Percentiles rank a stretch among this genome's conserved stretches.
Conservation (phyloP, 37 sponge, comb jelly and placozoan species). For the Cladorhizidae sp. region DNA sequence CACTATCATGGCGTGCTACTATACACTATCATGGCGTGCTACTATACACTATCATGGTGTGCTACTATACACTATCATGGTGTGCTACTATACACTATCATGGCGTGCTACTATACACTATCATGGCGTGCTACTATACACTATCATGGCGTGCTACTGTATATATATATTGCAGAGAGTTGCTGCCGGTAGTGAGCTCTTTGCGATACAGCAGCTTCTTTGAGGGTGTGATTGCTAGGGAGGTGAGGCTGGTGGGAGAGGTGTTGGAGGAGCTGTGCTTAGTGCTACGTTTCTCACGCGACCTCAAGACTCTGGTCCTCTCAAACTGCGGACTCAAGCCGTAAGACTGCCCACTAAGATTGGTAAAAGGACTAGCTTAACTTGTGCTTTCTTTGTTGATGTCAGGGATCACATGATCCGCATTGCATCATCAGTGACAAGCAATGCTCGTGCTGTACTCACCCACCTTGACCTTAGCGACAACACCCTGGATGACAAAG, state of each 20-base stretch:
- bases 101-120: too few species aligned
- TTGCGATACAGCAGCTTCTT: conserved; percentile 73
- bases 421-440: conserved; percentile 42
- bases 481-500: conserved; percentile 72
- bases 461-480: conserved; percentile 71
- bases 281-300: conserved; percentile 31
- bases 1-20: too few species aligned
- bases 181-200: conserved; percentile 67
- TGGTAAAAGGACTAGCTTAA: not conserved
- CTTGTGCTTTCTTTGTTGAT: not conserved
- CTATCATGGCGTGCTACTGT: too few species aligned
- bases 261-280: conserved; percentile 45
- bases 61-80: too few species aligned
- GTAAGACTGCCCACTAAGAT: conserved; percentile 14
- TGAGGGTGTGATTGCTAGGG: conserved; percentile 57
- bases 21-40: too few species aligned
- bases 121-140: too few species aligned
- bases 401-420: conserved; percentile 33
- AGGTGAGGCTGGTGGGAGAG: conserved; percentile 40
- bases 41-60: too few species aligned
- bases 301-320: conserved; percentile 56
- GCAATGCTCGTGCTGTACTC: conserved; percentile 43
- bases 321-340: conserved; percentile 54
- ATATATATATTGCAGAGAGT: conserved; percentile 25
- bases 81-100: too few species aligned